phyloP scores from a whole-genome alignment of 2,888 invertebrate genomes.

The Reticulitermes lucifugus region DNA sequence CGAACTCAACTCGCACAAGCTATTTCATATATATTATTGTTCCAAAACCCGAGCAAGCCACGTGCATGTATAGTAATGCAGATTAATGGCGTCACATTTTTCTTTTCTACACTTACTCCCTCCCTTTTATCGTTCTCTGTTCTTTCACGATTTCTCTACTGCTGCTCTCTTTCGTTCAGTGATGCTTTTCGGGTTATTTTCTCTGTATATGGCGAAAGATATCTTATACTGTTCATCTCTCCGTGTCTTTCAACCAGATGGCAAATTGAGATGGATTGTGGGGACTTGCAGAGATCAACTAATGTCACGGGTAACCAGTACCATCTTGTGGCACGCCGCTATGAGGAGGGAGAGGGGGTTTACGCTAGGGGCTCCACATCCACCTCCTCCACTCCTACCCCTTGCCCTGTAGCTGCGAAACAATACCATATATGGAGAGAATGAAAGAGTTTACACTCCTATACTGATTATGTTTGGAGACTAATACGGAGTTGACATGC shows the following conservation, averaged over 20 bases:
- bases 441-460: neutral
- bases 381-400: neutral
- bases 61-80: slow-evolving; percentile 37
- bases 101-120: slow-evolving; percentile 17
- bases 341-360: neutral
- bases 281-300: slow-evolving; percentile 43
- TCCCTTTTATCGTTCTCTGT: neutral
- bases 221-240: slow-evolving; percentile 21
- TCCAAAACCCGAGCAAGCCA: slow-evolving; percentile 18
- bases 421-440: neutral
- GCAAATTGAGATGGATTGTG: slow-evolving; percentile 49
- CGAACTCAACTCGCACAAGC: slow-evolving; percentile 10
- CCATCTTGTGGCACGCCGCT: slow-evolving; percentile 11
- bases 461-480: neutral
- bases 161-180: too few relatives aligned
- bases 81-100: slow-evolving; percentile 42
- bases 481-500: neutral
- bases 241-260: slow-evolving; percentile 25
- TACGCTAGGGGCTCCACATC: neutral
- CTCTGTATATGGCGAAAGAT: slow-evolving; percentile 23
- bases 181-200: slow-evolving; percentile 1
- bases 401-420: neutral
- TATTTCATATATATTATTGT: slow-evolving; percentile 35
- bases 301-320: slow-evolving; percentile 31
- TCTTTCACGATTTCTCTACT: too few relatives aligned